Evolutionary conservation across 37 sponge, comb jelly and placozoan genomes (phyloP), one percentile per base, ranked within the genome.

Genomic region (Eunapius fragilis): DNA sequence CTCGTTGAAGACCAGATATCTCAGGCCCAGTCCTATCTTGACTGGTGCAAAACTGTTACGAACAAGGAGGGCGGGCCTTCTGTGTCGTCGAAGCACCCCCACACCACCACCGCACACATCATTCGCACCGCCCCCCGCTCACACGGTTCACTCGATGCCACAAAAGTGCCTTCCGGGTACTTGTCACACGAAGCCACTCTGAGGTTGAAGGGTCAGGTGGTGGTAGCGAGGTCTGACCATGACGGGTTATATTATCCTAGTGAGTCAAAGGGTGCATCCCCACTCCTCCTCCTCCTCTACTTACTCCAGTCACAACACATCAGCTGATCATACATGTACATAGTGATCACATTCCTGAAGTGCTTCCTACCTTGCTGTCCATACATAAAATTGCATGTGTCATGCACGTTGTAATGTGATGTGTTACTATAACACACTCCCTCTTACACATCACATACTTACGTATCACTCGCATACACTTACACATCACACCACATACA

Each of bases 211-310:
- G 87, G 87, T 22, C 69, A 86, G 2, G 37, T 77, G 25, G 95
- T 91, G 12, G 27, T 94, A 23, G 92, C 80, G 25, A 69, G 75
- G 12, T 79, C 81, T 27, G n/a, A 27, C 22, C 22, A 26, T 36
- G 95, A 94, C 71, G 92, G 95, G 2, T 88, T 91, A 36, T 94
- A 90, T 69, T 91, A 94, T 69, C 87, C 88, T 13, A 92, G 92
- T 89, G 38, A 37, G 79, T 38, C 25, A n/a, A n/a, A n/a, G n/a
- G n/a, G n/a, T n/a, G n/a, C n/a, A n/a, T n/a, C n/a, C n/a, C n/a
- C n/a, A n/a, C n/a, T 45, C 47, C 47, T 45, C 47, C 9, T 45
- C 47, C 47, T 9, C 47, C 47, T 45, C 47, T 9, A 4, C 47
- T 45, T 11, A 45, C 47, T 45, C 4, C 17, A 11, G 14, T 58